Base-by-base conservation (phyloP, 1,140 invertebrate genomes). In the Drosophila parabipectinata region DNA sequence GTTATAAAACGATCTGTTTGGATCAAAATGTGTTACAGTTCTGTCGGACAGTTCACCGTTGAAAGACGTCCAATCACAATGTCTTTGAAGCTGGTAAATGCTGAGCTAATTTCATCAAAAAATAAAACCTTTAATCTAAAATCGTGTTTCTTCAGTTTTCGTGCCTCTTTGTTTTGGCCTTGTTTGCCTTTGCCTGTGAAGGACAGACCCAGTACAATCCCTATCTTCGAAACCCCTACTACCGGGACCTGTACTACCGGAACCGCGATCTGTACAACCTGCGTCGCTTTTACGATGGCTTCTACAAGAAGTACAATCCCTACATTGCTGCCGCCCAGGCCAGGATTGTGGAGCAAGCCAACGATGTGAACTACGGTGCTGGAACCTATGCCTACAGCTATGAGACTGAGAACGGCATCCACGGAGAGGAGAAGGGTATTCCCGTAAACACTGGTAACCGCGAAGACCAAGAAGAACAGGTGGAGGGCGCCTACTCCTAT, bases 401-500 rank as follows among this genome's bases (percentile, higher is more conserved):
- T 12, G 92, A 94, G 72, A 94, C 94, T 18, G 94, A 92, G 51
- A 94, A 94, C 59, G 94, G 94, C 1, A 94, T 94, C 34, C 83
- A 91, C 9, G 93, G 91, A 0, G 91, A 94, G 66, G 94, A 94
- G 60, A 83, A 82, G 18, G 94, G 93, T 21, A 76, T 82, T 44
- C 74, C 92, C 51, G 92, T 92, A 21, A 90, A 91, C 41, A 78
- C 85, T 30, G 92, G 92, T 4, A 73, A 73, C 30, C 68, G 92
- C 10, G 69, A 85, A 9, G 69, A 85, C 26, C 73, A 77, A 48
- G 77, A 84, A 63, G 74, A 89, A 32, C 76, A 85, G 44, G 83
- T 91, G 21, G 76, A 85, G 48, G 90, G 90, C 2, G 81, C 90
- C 28, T 91, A 91, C 41, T 85, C 85, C 0, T 91, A 62, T 21